Conservation (phyloP, 2,888 invertebrate genomes). For the Dioctria linearis region DNA sequence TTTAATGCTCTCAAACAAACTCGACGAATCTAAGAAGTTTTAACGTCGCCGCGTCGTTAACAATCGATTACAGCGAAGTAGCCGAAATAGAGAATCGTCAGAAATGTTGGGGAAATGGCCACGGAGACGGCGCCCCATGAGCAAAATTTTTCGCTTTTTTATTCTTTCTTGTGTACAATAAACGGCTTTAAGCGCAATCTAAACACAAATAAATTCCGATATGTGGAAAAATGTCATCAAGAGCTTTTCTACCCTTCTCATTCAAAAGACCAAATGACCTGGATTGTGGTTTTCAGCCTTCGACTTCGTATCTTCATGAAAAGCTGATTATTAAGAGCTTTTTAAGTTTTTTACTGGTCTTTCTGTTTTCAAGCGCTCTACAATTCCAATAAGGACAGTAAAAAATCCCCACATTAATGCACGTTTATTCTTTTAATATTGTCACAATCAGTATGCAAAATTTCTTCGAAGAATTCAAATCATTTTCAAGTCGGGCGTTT, state of each 20-base stretch:
- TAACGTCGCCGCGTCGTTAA: constrained; percentile 59
- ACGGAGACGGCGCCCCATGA: constrained; percentile 54
- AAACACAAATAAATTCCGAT: constrained; percentile 45
- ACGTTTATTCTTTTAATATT: too few relatives aligned
- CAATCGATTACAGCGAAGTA: constrained; percentile 60
- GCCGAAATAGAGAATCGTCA: constrained; percentile 33
- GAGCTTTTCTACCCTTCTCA: constrained; percentile 30
- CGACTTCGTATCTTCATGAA: constrained; percentile 25
- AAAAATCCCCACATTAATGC: too few relatives aligned
- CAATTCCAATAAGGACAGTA: too few relatives aligned
- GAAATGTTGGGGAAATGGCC: constrained; percentile 31
- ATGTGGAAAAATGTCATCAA: constrained; percentile 44
- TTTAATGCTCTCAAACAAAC: constrained; percentile 30
- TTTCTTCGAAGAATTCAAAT: too few relatives aligned
- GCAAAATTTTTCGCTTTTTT: constrained; percentile 15
- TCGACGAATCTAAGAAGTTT: constrained; percentile 49
- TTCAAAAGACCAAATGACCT: constrained; percentile 33
- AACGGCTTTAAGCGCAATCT: constrained; percentile 45
- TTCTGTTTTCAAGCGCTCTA: too few relatives aligned
- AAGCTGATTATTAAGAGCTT: constrained; percentile 20
- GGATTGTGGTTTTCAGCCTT: constrained; percentile 38
- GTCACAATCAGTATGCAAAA: too few relatives aligned
- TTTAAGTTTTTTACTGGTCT: background rate
- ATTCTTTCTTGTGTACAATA: constrained; percentile 32
- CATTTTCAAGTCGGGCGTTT: too few relatives aligned